Evolutionary conservation across 2,797 vertebrate genomes (phyloP), one percentile per base, ranked within the genome.

Genomic region (Cheirogaleus major): DNA sequence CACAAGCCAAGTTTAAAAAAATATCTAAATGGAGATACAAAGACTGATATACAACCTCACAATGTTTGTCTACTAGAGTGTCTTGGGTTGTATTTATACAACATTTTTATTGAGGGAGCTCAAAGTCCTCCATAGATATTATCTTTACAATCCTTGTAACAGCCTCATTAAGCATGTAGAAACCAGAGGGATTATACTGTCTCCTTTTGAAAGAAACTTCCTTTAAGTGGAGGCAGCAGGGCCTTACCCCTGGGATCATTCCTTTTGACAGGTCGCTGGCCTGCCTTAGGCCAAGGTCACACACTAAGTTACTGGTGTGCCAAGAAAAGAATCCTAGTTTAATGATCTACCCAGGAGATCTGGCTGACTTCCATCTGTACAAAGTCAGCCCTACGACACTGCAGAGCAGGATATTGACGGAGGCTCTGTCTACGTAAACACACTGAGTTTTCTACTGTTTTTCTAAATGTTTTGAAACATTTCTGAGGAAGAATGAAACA

Each of bases 241-340:
- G 22, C 15, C 25, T 69, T 91, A 83, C 5, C 52, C 55, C 57
- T 76, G 23, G 5, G 13, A 61, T 95, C 27, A 88, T 95, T 95
- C 38, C 25, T 69, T 61, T 72, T 69, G 82, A 90, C 50, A 80
- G 11, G 13, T 61, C 79, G 32, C 89, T 67, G 14, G 32, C 57
- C 75, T 72, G n/a, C 45, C 50, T 88, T 23, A 95, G 76, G 72
- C 92, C 92, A 97, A 96, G 93, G 92, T 93, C 92, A 92, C 32
- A 86, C 23, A 52, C 32, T 76, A 83, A 94, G 80, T 90, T 67
- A 61, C 27, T 20, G 13, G 38, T 91, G n/a, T 86, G 41, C 73
- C 76, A 91, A 95, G 81, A 87, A 97, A 95, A 95, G 13, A 94
- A 73, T 75, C 67, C 72, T 69, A 80, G 92, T 84, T 96, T 97